These are phyloP conservation scores for Nerophis lumbriciformis DNA, from an alignment of 2,113 vertebrate species.

Conservation along the genomic window DNA sequence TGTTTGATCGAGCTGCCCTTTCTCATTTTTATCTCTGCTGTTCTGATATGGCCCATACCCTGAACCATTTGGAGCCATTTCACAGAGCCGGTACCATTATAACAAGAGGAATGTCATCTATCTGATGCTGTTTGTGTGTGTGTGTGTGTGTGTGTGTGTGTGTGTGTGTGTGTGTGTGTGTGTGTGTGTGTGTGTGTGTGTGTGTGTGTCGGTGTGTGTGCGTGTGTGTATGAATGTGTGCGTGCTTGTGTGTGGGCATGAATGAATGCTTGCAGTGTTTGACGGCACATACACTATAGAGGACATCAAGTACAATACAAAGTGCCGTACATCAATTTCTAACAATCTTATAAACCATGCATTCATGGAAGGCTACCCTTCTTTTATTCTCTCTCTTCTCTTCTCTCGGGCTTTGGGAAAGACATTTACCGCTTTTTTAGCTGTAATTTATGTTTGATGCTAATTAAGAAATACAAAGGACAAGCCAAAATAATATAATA, in stretches of 20 bases:
- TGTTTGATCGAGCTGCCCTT: conserved; percentile 48
- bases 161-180: neutral
- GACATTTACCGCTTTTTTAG: neutral
- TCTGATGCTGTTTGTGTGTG: conserved; percentile 7
- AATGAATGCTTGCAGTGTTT: neutral
- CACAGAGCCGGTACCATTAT: conserved; percentile 46
- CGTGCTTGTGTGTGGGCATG: neutral
- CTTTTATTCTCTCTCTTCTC: no score
- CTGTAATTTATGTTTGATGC: no score
- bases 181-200: conserved; percentile 3
- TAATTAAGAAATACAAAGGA: no score
- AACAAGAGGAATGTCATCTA: conserved; percentile 44
- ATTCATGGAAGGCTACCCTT: no score
- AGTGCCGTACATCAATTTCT: no score
- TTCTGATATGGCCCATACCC: conserved; percentile 40
- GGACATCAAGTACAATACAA: no score
- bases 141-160: conserved; percentile 1
- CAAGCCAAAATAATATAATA: no score
- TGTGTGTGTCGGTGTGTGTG: no score
- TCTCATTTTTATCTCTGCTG: conserved; percentile 49
- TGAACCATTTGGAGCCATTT: conserved; percentile 48
- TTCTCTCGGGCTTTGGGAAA: neutral
- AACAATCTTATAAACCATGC: no score
- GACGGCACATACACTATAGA: neutral
- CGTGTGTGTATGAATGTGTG: neutral